phyloP scores from a whole-genome alignment of 2,888 invertebrate species.

The Aethes cnicana region DNA sequence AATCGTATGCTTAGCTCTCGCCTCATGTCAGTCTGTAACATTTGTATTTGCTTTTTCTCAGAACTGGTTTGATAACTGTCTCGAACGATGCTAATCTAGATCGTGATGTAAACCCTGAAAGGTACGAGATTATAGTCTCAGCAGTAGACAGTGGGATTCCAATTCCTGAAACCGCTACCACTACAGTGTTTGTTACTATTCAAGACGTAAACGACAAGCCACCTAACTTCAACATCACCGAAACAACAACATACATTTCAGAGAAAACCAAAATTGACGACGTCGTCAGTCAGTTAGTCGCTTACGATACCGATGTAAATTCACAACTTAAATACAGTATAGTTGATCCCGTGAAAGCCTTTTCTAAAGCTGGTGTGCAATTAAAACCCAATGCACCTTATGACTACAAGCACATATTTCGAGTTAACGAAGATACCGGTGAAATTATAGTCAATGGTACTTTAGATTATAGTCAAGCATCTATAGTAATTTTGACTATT shows the following conservation, averaged over 20 bases:
- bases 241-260: conserved; percentile 86
- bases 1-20: too few species aligned
- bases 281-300: conserved; percentile 84
- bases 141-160: conserved; percentile 89
- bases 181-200: conserved; percentile 87
- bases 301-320: conserved; percentile 87
- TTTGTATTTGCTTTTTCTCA: conserved; percentile 55
- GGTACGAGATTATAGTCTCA: conserved; percentile 87
- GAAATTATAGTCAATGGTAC: conserved; percentile 85
- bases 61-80: conserved; percentile 86
- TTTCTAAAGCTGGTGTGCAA: conserved; percentile 88
- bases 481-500: conserved; percentile 88
- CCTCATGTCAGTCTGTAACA: too few species aligned
- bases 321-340: conserved; percentile 87
- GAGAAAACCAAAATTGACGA: conserved; percentile 85
- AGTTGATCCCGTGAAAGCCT: conserved; percentile 85
- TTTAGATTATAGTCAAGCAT: conserved; percentile 87
- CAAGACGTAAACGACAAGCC: conserved; percentile 92
- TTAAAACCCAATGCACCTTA: conserved; percentile 83
- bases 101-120: conserved; percentile 85
- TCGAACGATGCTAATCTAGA: conserved; percentile 88
- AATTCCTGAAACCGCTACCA: conserved; percentile 89
- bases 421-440: conserved; percentile 87
- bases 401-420: conserved; percentile 85
- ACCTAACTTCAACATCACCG: conserved; percentile 87